Evolutionary conservation across 2,113 vertebrate genomes (phyloP).

Genomic region (Podarcis muralis): DNA sequence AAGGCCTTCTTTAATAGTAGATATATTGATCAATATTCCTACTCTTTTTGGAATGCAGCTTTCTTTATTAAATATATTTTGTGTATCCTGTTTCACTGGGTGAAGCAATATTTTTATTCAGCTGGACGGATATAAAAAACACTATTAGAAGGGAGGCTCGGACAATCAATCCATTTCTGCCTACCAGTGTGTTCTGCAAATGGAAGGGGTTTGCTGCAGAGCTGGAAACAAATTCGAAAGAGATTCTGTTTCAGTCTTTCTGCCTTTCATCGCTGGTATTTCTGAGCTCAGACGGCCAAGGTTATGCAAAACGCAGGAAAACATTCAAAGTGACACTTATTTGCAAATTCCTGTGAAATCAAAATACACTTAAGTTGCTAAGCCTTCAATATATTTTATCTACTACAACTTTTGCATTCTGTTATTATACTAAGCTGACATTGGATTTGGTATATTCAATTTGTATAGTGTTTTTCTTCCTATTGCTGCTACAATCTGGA

Average conservation of each 20-base stretch:
- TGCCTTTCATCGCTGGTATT: not conserved
- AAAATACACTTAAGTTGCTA: not conserved
- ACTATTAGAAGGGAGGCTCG: not conserved
- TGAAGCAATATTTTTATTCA: not conserved
- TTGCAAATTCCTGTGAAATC: not conserved
- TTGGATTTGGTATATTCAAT: not conserved
- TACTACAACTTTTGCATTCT: not conserved
- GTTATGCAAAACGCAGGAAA: not conserved
- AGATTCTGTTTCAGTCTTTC: not conserved
- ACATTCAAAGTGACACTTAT: not conserved
- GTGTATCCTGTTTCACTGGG: not conserved
- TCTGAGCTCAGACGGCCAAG: not conserved
- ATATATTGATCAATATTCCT: not conserved
- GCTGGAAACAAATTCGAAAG: not conserved
- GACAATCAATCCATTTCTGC: not conserved
- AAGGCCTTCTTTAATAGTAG: not conserved
- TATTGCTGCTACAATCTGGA: not conserved
- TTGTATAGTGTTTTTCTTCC: not conserved
- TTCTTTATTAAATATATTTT: not conserved
- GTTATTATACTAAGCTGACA: slow-evolving; percentile 22
- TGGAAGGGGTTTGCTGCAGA: not conserved
- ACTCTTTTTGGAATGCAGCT: not conserved
- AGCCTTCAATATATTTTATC: not conserved
- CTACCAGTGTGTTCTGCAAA: not conserved
- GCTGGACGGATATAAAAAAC: not conserved